Conservation (phyloP, 92 coral and sea anemone species). For the Nematostella vectensis region DNA sequence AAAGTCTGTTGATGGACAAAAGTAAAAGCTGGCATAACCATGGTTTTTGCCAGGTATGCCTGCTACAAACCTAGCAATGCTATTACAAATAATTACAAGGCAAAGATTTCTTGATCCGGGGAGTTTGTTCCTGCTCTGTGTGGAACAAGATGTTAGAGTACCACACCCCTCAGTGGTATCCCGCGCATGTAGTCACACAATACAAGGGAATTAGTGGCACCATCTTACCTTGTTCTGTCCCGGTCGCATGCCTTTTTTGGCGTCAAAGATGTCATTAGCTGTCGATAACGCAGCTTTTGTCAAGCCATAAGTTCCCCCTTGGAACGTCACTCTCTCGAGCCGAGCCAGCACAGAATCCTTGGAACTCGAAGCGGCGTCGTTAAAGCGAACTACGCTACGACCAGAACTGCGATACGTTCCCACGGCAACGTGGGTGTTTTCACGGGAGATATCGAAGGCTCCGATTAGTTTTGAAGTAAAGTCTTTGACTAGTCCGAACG, state of each 20-base stretch:
- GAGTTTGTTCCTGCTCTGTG: too few relatives aligned
- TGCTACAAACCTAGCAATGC: too few relatives aligned
- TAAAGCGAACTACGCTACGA: constrained; percentile 3
- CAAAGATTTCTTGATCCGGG: too few relatives aligned
- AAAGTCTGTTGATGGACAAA: too few relatives aligned
- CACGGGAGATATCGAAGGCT: constrained; percentile 8
- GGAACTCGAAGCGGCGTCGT: neutral
- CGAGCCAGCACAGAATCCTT: neutral
- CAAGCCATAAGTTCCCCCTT: constrained; percentile 8
- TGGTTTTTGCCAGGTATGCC: too few relatives aligned
- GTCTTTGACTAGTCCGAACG: constrained; percentile 15
- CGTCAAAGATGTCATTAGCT: constrained; percentile 4
- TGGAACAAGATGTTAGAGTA: too few relatives aligned
- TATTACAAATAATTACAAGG: too few relatives aligned
- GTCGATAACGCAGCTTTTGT: constrained; percentile 20
- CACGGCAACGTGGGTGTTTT: constrained; percentile 8
- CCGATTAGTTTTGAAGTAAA: constrained; percentile 12
- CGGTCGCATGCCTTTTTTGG: constrained; percentile 4
- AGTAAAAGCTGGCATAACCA: too few relatives aligned
- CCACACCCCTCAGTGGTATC: too few relatives aligned
- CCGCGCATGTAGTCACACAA: too few relatives aligned
- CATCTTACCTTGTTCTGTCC: constrained; percentile 18
- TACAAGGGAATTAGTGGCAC: too few relatives aligned
- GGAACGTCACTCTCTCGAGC: constrained; percentile 2
- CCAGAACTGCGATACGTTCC: constrained; percentile 16